phyloP scores from a whole-genome alignment of 2,888 invertebrate genomes.

The Drosophila fungiperda region DNA sequence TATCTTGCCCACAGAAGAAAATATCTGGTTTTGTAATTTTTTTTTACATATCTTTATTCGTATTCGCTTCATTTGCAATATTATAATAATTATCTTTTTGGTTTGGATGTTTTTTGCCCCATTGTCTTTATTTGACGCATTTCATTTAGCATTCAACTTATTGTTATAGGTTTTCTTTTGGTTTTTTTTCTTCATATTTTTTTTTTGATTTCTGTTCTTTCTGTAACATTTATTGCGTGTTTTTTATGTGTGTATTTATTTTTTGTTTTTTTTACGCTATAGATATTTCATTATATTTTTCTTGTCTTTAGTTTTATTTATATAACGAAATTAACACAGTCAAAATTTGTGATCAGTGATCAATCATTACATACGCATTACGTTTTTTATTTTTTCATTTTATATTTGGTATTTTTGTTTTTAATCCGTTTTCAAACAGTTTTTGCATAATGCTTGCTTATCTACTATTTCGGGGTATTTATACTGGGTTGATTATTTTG shows the following conservation, averaged over 20 bases:
- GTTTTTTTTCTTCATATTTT: slow-evolving; percentile 44
- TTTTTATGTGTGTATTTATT: slow-evolving; percentile 64
- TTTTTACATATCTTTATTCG: slow-evolving; percentile 81
- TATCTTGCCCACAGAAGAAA: slow-evolving; percentile 6
- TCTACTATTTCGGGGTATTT: slow-evolving; percentile 48
- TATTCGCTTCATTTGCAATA: slow-evolving; percentile 79
- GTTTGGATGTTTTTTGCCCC: slow-evolving; percentile 57
- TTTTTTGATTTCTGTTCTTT: slow-evolving; percentile 57
- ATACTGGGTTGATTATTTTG: slow-evolving; percentile 54
- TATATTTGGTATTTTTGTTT: slow-evolving; percentile 20
- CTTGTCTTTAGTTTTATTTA: slow-evolving; percentile 64
- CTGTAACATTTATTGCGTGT: slow-evolving; percentile 76
- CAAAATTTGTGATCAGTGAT: slow-evolving; percentile 85
- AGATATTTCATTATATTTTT: slow-evolving; percentile 71
- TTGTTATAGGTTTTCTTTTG: slow-evolving; percentile 67
- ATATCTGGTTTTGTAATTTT: slow-evolving; percentile 26
- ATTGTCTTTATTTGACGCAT: slow-evolving; percentile 54
- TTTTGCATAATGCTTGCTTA: slow-evolving; percentile 61
- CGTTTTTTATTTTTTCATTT: slow-evolving; percentile 54
- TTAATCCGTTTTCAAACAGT: slow-evolving; percentile 53
- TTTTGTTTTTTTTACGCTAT: slow-evolving; percentile 69
- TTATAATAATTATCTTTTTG: slow-evolving; percentile 77
- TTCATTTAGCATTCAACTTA: slow-evolving; percentile 81
- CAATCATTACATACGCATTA: slow-evolving; percentile 83
- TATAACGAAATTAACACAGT: slow-evolving; percentile 85